A percentile compares a stretch with the other conserved stretches of the same genome.
These are phyloP conservation scores for Euphysa ruthae DNA, from an alignment of 30 jellyfish, hydroid and myxozoan genomes.

Conservation along the genomic window DNA sequence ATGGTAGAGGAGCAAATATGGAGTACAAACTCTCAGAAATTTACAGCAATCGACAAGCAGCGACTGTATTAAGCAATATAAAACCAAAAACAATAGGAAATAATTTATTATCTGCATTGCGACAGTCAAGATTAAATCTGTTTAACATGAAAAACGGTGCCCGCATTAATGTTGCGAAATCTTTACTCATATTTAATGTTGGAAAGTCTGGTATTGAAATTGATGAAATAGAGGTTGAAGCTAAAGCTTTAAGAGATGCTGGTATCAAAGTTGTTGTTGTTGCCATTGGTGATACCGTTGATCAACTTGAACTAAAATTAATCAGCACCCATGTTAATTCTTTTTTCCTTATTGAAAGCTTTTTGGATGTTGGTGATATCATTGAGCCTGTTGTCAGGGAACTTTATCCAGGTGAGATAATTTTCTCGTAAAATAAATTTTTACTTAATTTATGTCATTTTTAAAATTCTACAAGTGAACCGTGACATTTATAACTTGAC, in stretches of 20 bases:
- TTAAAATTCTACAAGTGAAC: neutral
- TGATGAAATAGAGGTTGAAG: slow-evolving; percentile 37
- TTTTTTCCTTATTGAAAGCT: slow-evolving; percentile 35
- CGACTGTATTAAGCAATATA: neutral
- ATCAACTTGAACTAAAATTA: neutral
- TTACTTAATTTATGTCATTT: neutral
- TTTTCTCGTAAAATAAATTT: neutral
- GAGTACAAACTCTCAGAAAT: slow-evolving; percentile 1
- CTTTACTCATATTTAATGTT: slow-evolving; percentile 30
- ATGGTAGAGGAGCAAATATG: slow-evolving; percentile 14
- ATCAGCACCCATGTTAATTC: slow-evolving; percentile 23
- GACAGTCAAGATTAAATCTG: slow-evolving; percentile 19
- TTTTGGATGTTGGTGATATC: slow-evolving; percentile 32
- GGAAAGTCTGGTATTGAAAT: slow-evolving; percentile 10
- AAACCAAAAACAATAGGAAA: neutral
- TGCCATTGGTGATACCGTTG: slow-evolving; percentile 27
- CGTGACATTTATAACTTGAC: neutral
- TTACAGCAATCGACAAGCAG: neutral
- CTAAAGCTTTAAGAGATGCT: slow-evolving; percentile 37
- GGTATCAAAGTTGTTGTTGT: slow-evolving; percentile 45
- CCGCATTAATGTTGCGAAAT: slow-evolving; percentile 44
- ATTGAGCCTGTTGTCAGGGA: slow-evolving; percentile 43
- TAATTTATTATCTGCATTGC: slow-evolving; percentile 29
- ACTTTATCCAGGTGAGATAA: slow-evolving; percentile 46
- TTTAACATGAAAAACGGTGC: slow-evolving; percentile 44